Conservation (phyloP, 2,888 invertebrate genomes). For the Ectemnius cavifrons region DNA sequence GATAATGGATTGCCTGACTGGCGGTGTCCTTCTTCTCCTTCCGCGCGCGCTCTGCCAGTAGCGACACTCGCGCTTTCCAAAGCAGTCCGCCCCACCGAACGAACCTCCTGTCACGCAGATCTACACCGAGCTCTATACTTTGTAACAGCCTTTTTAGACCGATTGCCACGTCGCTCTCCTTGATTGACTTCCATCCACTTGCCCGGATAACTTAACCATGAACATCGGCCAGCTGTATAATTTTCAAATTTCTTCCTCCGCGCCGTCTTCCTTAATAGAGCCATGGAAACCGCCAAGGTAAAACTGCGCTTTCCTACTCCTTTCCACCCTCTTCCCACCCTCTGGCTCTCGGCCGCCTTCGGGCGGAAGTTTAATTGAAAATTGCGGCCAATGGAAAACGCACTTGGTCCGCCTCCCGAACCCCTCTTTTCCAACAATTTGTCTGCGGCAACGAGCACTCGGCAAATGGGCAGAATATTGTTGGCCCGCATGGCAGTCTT, state of each 20-base stretch:
- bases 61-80: too few species aligned
- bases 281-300: background rate
- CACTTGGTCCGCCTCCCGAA: too few species aligned
- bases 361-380: background rate
- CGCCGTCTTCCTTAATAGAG: slow-evolving; percentile 8
- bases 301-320: background rate
- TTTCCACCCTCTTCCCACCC: too few species aligned
- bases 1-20: slow-evolving; percentile 29
- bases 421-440: background rate
- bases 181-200: slow-evolving; percentile 48
- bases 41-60: too few species aligned
- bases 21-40: background rate
- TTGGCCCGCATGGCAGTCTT: too few species aligned
- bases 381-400: too few species aligned
- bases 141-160: slow-evolving; percentile 43
- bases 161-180: slow-evolving; percentile 40
- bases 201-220: background rate
- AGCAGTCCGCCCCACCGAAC: too few species aligned
- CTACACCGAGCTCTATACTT: too few species aligned
- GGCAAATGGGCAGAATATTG: too few species aligned
- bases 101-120: too few species aligned
- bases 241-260: background rate
- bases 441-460: too few species aligned
- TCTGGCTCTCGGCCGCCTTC: background rate
- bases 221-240: slow-evolving; percentile 3